Percentiles rank a stretch among this genome's conserved stretches.
Evolutionary conservation across 2,113 vertebrate species (phyloP).

Genomic region (Cygnus atratus): DNA sequence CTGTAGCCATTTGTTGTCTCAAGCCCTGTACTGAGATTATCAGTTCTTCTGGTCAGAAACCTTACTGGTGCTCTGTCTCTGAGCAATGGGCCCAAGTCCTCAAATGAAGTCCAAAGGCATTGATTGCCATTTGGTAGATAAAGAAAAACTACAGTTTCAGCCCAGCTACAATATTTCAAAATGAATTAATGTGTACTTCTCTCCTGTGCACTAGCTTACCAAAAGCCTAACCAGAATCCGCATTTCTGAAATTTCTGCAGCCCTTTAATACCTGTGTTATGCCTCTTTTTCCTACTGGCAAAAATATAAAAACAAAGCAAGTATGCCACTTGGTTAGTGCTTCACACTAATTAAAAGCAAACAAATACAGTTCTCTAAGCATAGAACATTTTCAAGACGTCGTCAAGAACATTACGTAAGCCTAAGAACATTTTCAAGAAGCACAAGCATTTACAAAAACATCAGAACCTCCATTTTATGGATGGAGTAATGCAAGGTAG

Average conservation of each 20-base stretch:
- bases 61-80: background rate
- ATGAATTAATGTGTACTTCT: background rate
- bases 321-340: background rate
- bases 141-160: background rate
- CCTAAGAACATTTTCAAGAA: background rate
- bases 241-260: background rate
- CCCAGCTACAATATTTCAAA: background rate
- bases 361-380: background rate
- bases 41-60: background rate
- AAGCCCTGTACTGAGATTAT: background rate
- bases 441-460: background rate
- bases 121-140: background rate
- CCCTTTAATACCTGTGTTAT: background rate
- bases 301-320: background rate
- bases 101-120: background rate
- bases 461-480: background rate
- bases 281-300: background rate
- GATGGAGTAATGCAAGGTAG: background rate
- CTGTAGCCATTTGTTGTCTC: background rate
- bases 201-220: background rate
- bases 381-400: background rate
- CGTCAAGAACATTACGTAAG: background rate
- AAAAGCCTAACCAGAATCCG: background rate
- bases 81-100: background rate
- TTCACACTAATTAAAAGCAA: background rate